Base-by-base conservation (phyloP, 92 coral and sea anemone species). In the Zoanthus sansibaricus region DNA sequence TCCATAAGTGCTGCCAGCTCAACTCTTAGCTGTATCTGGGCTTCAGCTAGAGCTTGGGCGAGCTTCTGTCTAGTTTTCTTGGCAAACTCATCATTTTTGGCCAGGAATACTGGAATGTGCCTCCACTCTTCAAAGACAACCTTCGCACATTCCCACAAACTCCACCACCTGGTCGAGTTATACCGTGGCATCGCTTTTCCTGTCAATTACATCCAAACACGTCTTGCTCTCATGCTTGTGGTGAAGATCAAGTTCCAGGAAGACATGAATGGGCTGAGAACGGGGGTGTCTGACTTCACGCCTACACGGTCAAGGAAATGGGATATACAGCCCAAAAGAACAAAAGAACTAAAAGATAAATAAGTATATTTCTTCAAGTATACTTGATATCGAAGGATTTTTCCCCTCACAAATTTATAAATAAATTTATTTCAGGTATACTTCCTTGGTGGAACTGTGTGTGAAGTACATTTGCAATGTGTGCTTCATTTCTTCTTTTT, bases 1-100 rank as follows among this genome's bases (percentile, higher is more conserved):
- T 84, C 72, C 78, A 84, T 84, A 59, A 70, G 78, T 47, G 88
- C 88, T 71, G 88, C 88, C 21, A 76, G 82, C 56, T 54, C 82
- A 30, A 42, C 52, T 30, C 31, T 72, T 14, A 69, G 31, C 67
- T 71, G 71, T 71, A 77, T 32, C 70, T 21, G 67, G 67, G 17
- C 68, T 21, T 77, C 68, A 59, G 83, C 83, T 21, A 77, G 68
- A 44, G 48, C 48, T 31, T 77, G 68, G 25, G 25, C 25, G 25
- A 25, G 25, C 25, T 25, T 25, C 25, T 25, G 25, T 25, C 25
- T 25, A 0, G 25, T 25, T 25, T 25, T 25, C 25, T 25, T 25
- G 25, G 25, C 25, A 25, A 25, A 25, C 25, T 25, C 80, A 16
- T 37, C 59, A 37, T 76, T 25, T 44, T 25, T 76, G 33, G 1